phyloP scores from a whole-genome alignment of 2,797 vertebrate genomes.

The Centropyge bicolor region DNA sequence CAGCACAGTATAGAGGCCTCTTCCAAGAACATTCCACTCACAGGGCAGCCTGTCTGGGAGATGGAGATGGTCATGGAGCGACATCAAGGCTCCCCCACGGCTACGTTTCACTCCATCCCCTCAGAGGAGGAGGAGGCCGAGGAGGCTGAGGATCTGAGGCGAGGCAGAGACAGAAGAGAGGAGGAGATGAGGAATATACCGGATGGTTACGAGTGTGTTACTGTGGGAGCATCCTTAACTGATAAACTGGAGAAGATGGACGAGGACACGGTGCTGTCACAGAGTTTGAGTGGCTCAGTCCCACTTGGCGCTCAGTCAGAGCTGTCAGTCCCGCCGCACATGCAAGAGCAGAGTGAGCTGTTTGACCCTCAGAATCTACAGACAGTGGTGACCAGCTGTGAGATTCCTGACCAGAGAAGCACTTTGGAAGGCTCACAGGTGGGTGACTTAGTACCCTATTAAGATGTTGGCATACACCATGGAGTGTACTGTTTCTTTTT shows the following conservation, averaged over 20 bases:
- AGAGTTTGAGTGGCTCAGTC: constrained; percentile 77
- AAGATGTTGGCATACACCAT: neutral
- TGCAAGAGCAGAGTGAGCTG: constrained; percentile 76
- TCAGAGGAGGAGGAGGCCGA: constrained; percentile 71
- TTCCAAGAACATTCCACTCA: constrained; percentile 37
- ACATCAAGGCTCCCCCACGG: constrained; percentile 49
- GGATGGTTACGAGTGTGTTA: constrained; percentile 70
- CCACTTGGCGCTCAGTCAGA: constrained; percentile 36
- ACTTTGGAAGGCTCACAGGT: constrained; percentile 90
- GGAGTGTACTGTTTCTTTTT: neutral
- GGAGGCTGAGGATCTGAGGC: constrained; percentile 58
- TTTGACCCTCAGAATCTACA: constrained; percentile 88
- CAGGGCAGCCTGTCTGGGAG: constrained; percentile 79
- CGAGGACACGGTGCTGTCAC: constrained; percentile 36
- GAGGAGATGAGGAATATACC: constrained; percentile 40
- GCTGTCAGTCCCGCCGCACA: constrained; percentile 28
- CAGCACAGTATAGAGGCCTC: constrained; percentile 51
- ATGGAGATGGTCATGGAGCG: constrained; percentile 75
- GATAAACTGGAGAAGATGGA: constrained; percentile 66
- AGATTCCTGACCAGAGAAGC: constrained; percentile 84
- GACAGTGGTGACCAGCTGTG: constrained; percentile 85
- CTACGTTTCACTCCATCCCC: constrained; percentile 49
- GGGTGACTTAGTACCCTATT: neutral
- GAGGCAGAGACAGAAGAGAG: constrained; percentile 23
- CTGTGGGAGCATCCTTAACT: constrained; percentile 62